phyloP scores from a whole-genome alignment of 2,888 invertebrate species.

The Myathropa florea region DNA sequence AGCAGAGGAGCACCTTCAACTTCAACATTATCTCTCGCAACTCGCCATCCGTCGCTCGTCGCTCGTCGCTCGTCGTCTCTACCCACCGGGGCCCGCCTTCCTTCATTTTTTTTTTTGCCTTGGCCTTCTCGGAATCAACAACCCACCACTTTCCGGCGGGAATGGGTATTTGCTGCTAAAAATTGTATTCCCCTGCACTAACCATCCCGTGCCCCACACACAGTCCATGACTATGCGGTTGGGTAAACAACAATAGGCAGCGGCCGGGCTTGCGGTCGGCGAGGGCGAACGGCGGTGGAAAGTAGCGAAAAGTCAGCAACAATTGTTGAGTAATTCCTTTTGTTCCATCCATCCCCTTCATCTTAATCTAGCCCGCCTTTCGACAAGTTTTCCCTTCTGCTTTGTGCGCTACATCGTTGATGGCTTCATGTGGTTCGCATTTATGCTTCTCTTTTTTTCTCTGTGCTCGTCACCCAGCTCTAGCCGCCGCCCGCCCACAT shows the following conservation, averaged over 20 bases:
- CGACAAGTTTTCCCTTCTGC: slow-evolving; percentile 23
- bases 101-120: background rate
- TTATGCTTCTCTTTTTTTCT: background rate
- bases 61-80: background rate
- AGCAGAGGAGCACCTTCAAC: slow-evolving; percentile 28
- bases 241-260: slow-evolving; percentile 52
- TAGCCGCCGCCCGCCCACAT: background rate
- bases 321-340: slow-evolving; percentile 60
- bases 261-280: background rate
- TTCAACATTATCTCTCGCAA: slow-evolving; percentile 24
- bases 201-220: background rate
- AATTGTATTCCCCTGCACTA: slow-evolving; percentile 37
- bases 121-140: slow-evolving; percentile 23
- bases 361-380: background rate
- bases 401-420: slow-evolving; percentile 16
- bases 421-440: slow-evolving; percentile 7
- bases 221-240: slow-evolving; percentile 31
- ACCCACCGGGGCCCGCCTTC: background rate
- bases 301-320: slow-evolving; percentile 62
- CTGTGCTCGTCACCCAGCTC: background rate
- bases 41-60: background rate
- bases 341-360: slow-evolving; percentile 54
- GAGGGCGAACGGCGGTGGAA: slow-evolving; percentile 8
- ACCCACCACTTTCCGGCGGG: slow-evolving; percentile 39
- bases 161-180: slow-evolving; percentile 46